These are phyloP conservation scores for Gallinago paraguaiae DNA, from an alignment of 2,113 vertebrate genomes.

Conservation along the genomic window DNA sequence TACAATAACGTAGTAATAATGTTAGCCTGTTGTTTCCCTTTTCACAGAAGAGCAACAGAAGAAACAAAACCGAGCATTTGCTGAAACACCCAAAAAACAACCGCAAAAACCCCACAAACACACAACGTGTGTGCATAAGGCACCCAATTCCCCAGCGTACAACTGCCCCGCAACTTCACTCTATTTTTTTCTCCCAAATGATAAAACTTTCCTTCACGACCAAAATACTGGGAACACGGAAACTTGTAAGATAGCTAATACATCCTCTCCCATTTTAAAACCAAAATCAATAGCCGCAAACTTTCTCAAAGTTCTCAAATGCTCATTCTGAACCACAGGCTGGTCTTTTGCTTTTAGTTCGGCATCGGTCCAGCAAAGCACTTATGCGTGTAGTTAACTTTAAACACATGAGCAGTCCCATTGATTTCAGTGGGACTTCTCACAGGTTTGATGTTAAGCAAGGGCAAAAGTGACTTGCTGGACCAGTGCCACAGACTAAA, in stretches of 20 bases:
- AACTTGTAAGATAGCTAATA: background rate
- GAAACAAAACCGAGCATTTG: background rate
- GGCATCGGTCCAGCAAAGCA: conserved; percentile 19
- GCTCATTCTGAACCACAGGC: background rate
- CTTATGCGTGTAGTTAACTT: background rate
- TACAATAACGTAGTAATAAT: background rate
- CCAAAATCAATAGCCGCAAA: background rate
- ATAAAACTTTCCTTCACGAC: background rate
- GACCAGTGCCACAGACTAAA: background rate
- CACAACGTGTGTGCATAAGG: background rate
- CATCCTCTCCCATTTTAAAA: background rate
- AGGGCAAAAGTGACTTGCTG: conserved; percentile 23
- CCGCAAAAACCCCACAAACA: background rate
- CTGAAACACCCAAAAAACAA: background rate
- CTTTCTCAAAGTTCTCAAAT: background rate
- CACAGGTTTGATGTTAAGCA: background rate
- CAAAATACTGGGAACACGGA: background rate
- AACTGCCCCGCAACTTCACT: background rate
- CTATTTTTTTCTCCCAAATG: fast-evolving
- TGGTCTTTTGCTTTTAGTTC: background rate
- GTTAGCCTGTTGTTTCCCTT: background rate
- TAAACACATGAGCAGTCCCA: background rate
- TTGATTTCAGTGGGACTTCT: conserved; percentile 11
- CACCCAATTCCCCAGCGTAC: background rate
- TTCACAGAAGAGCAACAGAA: background rate